Conservation (phyloP, 2,797 vertebrate genomes). For the Champsocephalus gunnari region DNA sequence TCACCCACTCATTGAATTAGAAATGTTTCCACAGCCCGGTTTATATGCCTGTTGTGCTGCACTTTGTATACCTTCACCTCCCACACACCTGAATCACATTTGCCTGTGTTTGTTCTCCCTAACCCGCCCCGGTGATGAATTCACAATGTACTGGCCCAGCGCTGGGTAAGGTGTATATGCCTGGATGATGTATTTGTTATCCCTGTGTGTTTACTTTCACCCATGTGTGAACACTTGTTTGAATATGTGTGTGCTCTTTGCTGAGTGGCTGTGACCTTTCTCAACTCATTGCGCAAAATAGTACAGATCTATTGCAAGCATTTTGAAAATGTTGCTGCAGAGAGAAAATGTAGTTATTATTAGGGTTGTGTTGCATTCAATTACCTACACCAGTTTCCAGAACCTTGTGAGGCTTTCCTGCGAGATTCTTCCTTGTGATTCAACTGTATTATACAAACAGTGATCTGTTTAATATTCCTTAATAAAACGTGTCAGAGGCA, state of each 20-base stretch:
- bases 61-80: conserved; percentile 47
- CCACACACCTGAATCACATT: conserved; percentile 73
- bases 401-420: background rate
- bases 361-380: background rate
- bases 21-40: conserved; percentile 38
- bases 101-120: conserved; percentile 49
- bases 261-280: conserved; percentile 16
- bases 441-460: background rate
- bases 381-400: background rate
- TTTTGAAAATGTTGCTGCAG: conserved; percentile 3
- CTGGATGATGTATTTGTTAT: conserved; percentile 48
- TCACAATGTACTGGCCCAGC: conserved; percentile 55
- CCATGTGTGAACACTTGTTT: conserved; percentile 30
- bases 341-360: background rate
- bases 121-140: conserved; percentile 47
- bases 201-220: conserved; percentile 28
- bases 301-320: background rate
- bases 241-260: conserved; percentile 4
- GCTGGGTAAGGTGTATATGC: conserved; percentile 37
- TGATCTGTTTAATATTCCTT: no score
- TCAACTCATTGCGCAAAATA: background rate
- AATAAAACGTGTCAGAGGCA: no score
- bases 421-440: background rate
- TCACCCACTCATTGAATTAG: conserved; percentile 40
- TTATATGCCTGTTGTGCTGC: conserved; percentile 26